Evolutionary conservation across 2,888 invertebrate species (phyloP).

Genomic region (Caenorhabditis uteleia): DNA sequence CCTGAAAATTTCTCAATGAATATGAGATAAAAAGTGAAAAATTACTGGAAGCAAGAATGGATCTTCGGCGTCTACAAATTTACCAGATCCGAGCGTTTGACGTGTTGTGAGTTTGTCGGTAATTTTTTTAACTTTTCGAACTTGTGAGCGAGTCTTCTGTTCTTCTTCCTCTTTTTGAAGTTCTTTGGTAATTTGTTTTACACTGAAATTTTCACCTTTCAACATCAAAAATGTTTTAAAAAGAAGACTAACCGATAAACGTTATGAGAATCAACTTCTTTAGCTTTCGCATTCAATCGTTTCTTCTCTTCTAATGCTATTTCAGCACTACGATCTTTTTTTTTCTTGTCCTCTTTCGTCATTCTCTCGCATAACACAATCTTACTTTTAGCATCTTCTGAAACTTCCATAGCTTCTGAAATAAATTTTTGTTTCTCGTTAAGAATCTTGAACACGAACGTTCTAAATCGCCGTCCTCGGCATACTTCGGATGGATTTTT

Average conservation of each 20-base stretch:
- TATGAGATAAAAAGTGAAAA: background rate
- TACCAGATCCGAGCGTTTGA: slow-evolving; percentile 39
- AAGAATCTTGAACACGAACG: background rate
- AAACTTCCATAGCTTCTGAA: too few species aligned
- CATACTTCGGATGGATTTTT: slow-evolving; percentile 30
- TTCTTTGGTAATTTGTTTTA: slow-evolving; percentile 42
- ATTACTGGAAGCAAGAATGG: slow-evolving; percentile 46
- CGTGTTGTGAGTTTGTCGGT: slow-evolving; percentile 34
- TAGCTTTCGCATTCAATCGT: slow-evolving; percentile 26
- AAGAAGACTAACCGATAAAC: slow-evolving; percentile 18
- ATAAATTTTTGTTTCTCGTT: background rate
- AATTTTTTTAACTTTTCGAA: too few species aligned
- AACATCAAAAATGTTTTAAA: background rate
- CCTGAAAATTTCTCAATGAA: too few species aligned
- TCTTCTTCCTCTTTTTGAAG: slow-evolving; percentile 36
- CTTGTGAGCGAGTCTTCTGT: slow-evolving; percentile 15
- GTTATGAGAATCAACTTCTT: slow-evolving; percentile 29
- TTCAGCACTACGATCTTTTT: slow-evolving; percentile 25
- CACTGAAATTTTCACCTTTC: slow-evolving; percentile 26
- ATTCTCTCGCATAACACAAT: slow-evolving; percentile 12
- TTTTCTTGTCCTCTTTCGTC: slow-evolving; percentile 36
- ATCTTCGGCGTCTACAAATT: slow-evolving; percentile 45
- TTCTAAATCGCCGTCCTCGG: slow-evolving; percentile 12
- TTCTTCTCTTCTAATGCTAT: slow-evolving; percentile 33
- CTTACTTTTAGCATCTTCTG: too few species aligned